Conservation (phyloP, 2,113 vertebrate genomes). For the Perca fluviatilis region DNA sequence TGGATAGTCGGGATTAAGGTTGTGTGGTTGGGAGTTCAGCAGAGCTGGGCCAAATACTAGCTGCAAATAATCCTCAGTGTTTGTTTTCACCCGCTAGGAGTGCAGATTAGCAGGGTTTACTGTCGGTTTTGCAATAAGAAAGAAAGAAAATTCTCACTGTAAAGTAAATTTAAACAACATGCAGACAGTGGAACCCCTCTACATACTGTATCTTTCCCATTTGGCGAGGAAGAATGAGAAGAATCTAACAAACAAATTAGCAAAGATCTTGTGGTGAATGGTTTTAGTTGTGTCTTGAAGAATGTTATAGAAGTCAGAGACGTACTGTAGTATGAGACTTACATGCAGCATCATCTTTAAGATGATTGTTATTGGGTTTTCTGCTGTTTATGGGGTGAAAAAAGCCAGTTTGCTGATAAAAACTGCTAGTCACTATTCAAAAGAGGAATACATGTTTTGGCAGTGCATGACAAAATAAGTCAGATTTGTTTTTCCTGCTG, state of each 20-base stretch:
- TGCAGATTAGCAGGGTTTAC: constrained; percentile 33
- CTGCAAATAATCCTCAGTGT: constrained; percentile 26
- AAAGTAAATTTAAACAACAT: constrained; percentile 9
- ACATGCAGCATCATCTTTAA: not conserved
- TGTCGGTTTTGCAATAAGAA: not conserved
- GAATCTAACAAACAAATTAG: constrained; percentile 5
- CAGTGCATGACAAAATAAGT: not conserved
- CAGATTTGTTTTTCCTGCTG: not conserved
- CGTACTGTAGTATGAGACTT: not conserved
- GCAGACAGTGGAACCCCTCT: not conserved
- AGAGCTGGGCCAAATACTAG: not conserved
- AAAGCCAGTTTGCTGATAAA: not conserved
- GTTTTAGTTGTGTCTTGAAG: not conserved
- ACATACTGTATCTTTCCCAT: not conserved
- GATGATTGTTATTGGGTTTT: not conserved
- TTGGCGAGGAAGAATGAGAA: not conserved
- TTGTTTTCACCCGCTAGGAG: constrained; percentile 50
- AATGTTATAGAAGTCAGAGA: not conserved
- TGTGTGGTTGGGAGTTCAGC: constrained; percentile 23
- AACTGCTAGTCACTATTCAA: not conserved
- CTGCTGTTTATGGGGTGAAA: not conserved
- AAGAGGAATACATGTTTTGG: not conserved
- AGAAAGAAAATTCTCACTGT: not conserved
- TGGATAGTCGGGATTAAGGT: not conserved
- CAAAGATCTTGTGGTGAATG: not conserved